A percentile compares a stretch with the other conserved stretches of the same genome.
Conservation (phyloP, 2,888 invertebrate genomes). For the Epinotia ramella region DNA sequence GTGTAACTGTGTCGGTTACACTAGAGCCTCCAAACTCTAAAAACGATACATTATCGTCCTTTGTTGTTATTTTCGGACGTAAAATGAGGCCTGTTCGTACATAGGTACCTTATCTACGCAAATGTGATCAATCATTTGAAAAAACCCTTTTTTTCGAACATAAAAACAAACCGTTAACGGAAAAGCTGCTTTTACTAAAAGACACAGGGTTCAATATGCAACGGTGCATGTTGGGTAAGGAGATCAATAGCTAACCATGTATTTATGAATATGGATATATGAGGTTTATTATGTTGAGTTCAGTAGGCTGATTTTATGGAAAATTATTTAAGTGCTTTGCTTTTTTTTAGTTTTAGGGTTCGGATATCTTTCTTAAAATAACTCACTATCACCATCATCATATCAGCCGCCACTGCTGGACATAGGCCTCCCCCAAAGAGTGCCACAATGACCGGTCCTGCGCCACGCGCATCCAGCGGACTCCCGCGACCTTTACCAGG, state of each 20-base stretch:
- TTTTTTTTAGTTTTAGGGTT: background rate
- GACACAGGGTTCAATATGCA: background rate
- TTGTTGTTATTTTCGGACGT: constrained; percentile 27
- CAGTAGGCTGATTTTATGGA: constrained; percentile 1
- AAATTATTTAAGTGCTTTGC: background rate
- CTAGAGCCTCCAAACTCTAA: background rate
- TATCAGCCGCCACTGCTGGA: too few relatives aligned
- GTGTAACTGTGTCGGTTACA: too few relatives aligned
- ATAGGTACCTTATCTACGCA: constrained; percentile 53
- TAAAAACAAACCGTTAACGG: constrained; percentile 13
- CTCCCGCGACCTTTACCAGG: too few relatives aligned
- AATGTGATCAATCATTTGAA: constrained; percentile 67
- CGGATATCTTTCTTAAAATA: background rate
- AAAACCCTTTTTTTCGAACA: constrained; percentile 58
- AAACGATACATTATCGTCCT: constrained; percentile 5
- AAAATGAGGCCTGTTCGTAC: constrained; percentile 19
- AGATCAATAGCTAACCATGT: constrained; percentile 30
- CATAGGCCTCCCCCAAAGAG: too few relatives aligned
- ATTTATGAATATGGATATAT: constrained; percentile 19
- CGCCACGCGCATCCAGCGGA: too few relatives aligned
- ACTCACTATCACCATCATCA: too few relatives aligned
- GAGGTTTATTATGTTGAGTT: background rate
- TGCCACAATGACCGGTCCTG: too few relatives aligned
- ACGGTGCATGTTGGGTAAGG: background rate
- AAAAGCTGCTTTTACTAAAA: background rate